These are phyloP conservation scores for Cranoglanis bouderius DNA, from an alignment of 2,113 vertebrate genomes.

Conservation along the genomic window DNA sequence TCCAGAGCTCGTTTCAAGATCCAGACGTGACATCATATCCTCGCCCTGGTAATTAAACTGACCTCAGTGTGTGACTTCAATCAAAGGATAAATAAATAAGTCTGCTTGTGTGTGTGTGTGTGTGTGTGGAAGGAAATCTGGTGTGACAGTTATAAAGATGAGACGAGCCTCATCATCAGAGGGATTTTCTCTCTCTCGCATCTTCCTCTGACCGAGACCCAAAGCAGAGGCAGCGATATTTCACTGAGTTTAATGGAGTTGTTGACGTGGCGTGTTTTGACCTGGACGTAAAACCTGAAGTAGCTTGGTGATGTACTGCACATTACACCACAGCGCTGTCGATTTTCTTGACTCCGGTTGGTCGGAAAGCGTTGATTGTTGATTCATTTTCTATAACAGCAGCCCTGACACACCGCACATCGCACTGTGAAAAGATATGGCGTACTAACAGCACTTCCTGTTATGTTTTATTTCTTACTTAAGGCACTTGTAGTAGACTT, in stretches of 20 bases:
- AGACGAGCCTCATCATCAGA: conserved; percentile 4
- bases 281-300: not conserved
- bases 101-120: conserved; percentile 33
- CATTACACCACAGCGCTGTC: not conserved
- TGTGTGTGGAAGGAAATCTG: not conserved
- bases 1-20: not conserved
- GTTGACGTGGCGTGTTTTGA: not conserved
- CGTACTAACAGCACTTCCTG: not conserved
- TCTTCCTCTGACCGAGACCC: not conserved
- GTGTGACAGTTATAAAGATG: not conserved
- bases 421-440: not conserved
- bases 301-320: not conserved
- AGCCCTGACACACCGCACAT: no score
- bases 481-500: no score
- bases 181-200: not conserved
- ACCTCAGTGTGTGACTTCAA: conserved; percentile 40
- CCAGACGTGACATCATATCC: conserved; percentile 35
- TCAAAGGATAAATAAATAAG: conserved; percentile 51
- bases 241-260: not conserved
- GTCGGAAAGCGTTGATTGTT: not conserved
- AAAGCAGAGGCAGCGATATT: not conserved
- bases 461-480: not conserved
- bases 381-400: not conserved
- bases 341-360: not conserved
- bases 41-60: conserved; percentile 55